Conservation (phyloP, 2,888 invertebrate genomes). For the Pocota personata region DNA sequence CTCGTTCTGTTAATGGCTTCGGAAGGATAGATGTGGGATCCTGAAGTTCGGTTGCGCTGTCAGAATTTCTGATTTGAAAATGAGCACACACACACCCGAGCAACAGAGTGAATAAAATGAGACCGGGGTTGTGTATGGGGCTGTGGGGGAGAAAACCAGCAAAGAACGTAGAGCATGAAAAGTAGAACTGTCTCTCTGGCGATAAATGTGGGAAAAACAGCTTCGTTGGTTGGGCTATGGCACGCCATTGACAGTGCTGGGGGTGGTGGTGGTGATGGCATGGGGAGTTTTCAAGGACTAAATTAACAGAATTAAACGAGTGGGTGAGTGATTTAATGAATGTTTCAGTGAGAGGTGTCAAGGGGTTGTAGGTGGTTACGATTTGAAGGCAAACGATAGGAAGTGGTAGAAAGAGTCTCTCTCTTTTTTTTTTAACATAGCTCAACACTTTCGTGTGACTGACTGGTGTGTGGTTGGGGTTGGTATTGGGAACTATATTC, state of each 20-base stretch:
- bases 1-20: conserved; percentile 66
- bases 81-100: conserved; percentile 56
- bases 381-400: conserved; percentile 8
- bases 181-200: conserved; percentile 70
- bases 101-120: conserved; percentile 55
- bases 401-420: neutral
- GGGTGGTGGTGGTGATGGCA: neutral
- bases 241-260: neutral
- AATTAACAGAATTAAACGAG: conserved; percentile 73
- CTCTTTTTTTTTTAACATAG: neutral
- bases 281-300: conserved; percentile 64
- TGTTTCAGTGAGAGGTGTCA: conserved; percentile 62
- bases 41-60: conserved; percentile 72
- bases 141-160: conserved; percentile 1
- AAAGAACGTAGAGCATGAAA: conserved; percentile 42
- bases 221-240: conserved; percentile 36
- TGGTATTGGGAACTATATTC: neutral
- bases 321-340: conserved; percentile 74
- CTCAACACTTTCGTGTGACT: neutral
- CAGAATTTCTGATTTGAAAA: conserved; percentile 73
- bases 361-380: conserved; percentile 23
- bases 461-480: neutral
- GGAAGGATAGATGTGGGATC: conserved; percentile 72
- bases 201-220: conserved; percentile 73
- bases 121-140: neutral